A percentile compares a stretch with the other conserved stretches of the same genome.
Evolutionary conservation across 2,888 invertebrate genomes (phyloP).

Genomic region (Cynaeus angustus): DNA sequence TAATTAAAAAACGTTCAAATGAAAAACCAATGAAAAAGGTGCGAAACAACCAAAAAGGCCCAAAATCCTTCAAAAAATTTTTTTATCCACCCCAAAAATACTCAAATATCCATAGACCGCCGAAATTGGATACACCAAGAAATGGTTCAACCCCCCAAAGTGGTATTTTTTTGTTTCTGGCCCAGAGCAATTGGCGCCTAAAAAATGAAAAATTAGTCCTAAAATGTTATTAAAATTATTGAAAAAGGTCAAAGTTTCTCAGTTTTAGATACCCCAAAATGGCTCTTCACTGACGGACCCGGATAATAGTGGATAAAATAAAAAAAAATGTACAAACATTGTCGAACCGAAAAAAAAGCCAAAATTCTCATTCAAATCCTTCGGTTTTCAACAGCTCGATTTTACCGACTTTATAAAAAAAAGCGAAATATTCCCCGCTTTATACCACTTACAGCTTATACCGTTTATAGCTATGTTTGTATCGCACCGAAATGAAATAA

Average conservation of each 20-base stretch:
- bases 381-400: slow-evolving; percentile 21
- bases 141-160: slow-evolving; percentile 28
- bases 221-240: slow-evolving; percentile 25
- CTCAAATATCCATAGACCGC: slow-evolving; percentile 9
- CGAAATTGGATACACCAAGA: slow-evolving; percentile 31
- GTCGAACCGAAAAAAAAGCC: slow-evolving; percentile 3
- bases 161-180: slow-evolving; percentile 13
- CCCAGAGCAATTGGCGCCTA: slow-evolving; percentile 24
- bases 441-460: slow-evolving; percentile 25
- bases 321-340: slow-evolving; percentile 22
- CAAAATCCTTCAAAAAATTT: too few relatives aligned
- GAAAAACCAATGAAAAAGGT: too few relatives aligned
- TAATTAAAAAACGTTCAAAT: too few relatives aligned
- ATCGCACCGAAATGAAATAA: too few relatives aligned
- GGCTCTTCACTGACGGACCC: too few relatives aligned
- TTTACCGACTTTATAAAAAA: slow-evolving; percentile 27
- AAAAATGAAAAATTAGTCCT: slow-evolving; percentile 24
- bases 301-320: slow-evolving; percentile 22
- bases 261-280: slow-evolving; percentile 28
- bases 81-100: too few relatives aligned
- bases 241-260: slow-evolving; percentile 25
- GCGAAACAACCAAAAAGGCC: too few relatives aligned
- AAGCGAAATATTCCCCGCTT: slow-evolving; percentile 30
- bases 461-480: slow-evolving; percentile 10
- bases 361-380: slow-evolving; percentile 16